Evolutionary conservation across 2,797 vertebrate species (phyloP).

Genomic region (Hydrolagus colliei): DNA sequence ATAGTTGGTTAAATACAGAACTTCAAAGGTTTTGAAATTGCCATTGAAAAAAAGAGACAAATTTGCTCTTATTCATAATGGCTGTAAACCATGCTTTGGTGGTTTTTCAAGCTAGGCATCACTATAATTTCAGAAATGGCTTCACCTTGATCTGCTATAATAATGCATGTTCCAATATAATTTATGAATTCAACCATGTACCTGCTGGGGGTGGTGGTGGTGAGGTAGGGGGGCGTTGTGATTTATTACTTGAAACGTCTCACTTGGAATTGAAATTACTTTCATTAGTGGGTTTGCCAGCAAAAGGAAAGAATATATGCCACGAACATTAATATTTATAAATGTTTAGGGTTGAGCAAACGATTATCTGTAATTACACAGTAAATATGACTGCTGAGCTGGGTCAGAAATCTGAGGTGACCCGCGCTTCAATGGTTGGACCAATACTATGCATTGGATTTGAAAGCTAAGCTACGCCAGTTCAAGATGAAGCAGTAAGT

Average conservation of each 20-base stretch:
- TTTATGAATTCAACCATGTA: not conserved
- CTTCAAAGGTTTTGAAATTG: not conserved
- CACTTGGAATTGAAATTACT: constrained; percentile 14
- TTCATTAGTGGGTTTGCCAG: constrained; percentile 13
- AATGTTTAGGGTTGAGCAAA: constrained; percentile 1
- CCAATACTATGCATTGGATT: constrained; percentile 13
- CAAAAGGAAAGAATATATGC: not conserved
- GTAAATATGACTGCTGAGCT: not conserved
- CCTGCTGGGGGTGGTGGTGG: not conserved
- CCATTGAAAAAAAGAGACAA: not conserved
- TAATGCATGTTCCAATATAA: not conserved
- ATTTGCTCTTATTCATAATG: constrained; percentile 19
- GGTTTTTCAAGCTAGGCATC: not conserved
- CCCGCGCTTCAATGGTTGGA: not conserved
- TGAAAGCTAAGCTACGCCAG: constrained; percentile 8
- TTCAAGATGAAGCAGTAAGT: constrained; percentile 10
- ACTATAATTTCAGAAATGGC: not conserved
- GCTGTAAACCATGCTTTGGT: not conserved
- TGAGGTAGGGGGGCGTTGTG: not conserved
- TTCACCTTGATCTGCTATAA: constrained; percentile 6
- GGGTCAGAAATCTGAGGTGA: constrained; percentile 19
- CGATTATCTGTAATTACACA: constrained; percentile 10
- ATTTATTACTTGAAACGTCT: constrained; percentile 17
- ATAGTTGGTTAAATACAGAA: not conserved
- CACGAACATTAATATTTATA: constrained; percentile 18